Conservation (phyloP, 2,888 invertebrate species). For the Galerucella nymphaeae region DNA sequence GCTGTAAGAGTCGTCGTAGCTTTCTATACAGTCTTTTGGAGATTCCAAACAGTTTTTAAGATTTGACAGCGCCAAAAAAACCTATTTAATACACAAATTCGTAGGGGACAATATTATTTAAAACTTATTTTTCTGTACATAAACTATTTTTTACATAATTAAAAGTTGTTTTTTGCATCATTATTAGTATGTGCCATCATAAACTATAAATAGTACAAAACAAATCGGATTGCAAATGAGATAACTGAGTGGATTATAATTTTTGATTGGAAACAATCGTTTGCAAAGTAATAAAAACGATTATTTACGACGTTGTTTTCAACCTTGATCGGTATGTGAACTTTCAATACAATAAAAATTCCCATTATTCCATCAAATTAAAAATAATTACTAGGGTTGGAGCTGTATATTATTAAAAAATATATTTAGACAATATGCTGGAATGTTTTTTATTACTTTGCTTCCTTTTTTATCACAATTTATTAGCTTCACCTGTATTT, state of each 20-base stretch:
- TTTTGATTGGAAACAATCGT: neutral
- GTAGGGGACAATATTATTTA: too few relatives aligned
- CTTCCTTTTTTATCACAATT: too few relatives aligned
- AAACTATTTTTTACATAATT: neutral
- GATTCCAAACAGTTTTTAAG: too few relatives aligned
- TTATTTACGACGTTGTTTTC: neutral
- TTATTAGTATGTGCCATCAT: neutral
- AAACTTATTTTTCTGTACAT: too few relatives aligned
- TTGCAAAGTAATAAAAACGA: neutral
- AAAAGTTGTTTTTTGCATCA: neutral
- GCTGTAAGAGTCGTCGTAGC: too few relatives aligned
- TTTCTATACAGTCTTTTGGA: too few relatives aligned
- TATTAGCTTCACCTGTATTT: too few relatives aligned
- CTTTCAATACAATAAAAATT: neutral
- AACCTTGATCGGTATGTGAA: conserved; percentile 4
- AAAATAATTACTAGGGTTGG: neutral
- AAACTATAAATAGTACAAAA: conserved; percentile 2
- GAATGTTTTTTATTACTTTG: too few relatives aligned
- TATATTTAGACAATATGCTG: too few relatives aligned
- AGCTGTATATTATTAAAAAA: too few relatives aligned
- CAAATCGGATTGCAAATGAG: conserved; percentile 1
- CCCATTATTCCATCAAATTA: neutral
- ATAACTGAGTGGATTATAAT: neutral
- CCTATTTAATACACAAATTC: too few relatives aligned
- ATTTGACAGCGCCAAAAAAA: too few relatives aligned